Percentiles rank a stretch among this genome's conserved stretches.
phyloP scores from a whole-genome alignment of 2,888 invertebrate species.

The Oithona nana region DNA sequence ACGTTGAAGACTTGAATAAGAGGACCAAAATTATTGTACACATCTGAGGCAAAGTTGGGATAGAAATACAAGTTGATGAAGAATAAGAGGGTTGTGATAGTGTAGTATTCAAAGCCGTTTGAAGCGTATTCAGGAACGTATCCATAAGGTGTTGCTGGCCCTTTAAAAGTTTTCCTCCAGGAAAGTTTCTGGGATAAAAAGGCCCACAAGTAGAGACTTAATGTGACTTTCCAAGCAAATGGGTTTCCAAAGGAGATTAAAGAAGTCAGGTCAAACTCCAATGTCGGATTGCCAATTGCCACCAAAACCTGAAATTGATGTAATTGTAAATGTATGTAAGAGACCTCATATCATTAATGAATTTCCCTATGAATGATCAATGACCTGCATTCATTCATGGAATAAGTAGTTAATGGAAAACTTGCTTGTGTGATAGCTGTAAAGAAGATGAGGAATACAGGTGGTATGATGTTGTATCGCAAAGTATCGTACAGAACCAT shows the following conservation, averaged over 20 bases:
- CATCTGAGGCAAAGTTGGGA: constrained; percentile 27
- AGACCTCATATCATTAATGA: no score
- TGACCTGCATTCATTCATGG: no score
- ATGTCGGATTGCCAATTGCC: constrained; percentile 22
- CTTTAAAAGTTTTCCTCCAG: constrained; percentile 24
- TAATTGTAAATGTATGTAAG: background rate
- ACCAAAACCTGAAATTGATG: constrained; percentile 21
- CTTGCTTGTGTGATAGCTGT: constrained; percentile 24
- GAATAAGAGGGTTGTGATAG: constrained; percentile 29
- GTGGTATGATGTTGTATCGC: constrained; percentile 26
- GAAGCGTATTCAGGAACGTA: constrained; percentile 31
- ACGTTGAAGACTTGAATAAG: constrained; percentile 31
- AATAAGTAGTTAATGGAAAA: background rate
- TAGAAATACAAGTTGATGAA: constrained; percentile 24
- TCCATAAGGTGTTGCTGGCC: constrained; percentile 34
- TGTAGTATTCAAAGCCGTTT: constrained; percentile 34
- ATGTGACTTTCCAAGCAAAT: constrained; percentile 14
- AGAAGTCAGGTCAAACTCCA: constrained; percentile 19
- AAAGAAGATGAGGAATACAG: constrained; percentile 25
- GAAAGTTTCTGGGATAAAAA: constrained; percentile 22
- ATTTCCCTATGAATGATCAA: no score
- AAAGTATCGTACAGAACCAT: background rate
- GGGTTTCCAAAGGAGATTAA: background rate
- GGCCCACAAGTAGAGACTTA: constrained; percentile 6
- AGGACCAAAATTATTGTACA: constrained; percentile 29